Percentiles rank a stretch among this genome's conserved stretches.
Evolutionary conservation across 2,797 vertebrate species (phyloP).

Genomic region (Myotis vivesi): DNA sequence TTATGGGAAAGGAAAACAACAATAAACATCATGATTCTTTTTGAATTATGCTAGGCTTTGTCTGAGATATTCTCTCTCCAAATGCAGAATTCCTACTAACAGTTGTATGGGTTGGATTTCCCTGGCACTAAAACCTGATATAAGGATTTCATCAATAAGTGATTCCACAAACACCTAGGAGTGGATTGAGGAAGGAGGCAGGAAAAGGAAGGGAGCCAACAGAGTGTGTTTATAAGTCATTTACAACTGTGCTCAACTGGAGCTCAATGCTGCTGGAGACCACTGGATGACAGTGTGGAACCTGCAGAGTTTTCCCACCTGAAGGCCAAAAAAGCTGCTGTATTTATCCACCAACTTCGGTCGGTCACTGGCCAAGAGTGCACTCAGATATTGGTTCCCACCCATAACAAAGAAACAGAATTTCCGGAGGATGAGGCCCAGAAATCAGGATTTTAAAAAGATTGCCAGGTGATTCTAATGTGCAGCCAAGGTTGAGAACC

Average conservation of each 20-base stretch:
- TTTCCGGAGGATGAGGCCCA: no score
- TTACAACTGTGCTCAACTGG: not conserved
- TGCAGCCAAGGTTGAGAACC: no score
- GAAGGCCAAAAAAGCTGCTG: no score
- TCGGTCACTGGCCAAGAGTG: not conserved
- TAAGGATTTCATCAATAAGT: not conserved
- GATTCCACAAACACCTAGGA: not conserved
- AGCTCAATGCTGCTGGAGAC: not conserved
- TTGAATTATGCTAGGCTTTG: conserved; percentile 39
- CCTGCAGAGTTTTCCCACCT: not conserved
- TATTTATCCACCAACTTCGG: not conserved
- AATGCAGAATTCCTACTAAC: conserved; percentile 26
- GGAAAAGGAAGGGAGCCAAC: not conserved
- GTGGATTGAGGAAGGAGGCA: not conserved
- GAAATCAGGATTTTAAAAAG: no score
- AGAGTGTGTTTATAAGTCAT: not conserved
- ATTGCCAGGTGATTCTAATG: no score
- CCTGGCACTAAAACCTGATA: not conserved
- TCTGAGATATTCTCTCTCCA: conserved; percentile 55
- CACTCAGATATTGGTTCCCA: not conserved
- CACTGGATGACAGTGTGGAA: not conserved
- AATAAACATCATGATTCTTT: conserved; percentile 17
- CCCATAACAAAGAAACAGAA: no score
- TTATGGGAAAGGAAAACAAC: conserved; percentile 36
- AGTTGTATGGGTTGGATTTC: not conserved